phyloP scores from a whole-genome alignment of 2,888 invertebrate species.

The Sesamia inferens region DNA sequence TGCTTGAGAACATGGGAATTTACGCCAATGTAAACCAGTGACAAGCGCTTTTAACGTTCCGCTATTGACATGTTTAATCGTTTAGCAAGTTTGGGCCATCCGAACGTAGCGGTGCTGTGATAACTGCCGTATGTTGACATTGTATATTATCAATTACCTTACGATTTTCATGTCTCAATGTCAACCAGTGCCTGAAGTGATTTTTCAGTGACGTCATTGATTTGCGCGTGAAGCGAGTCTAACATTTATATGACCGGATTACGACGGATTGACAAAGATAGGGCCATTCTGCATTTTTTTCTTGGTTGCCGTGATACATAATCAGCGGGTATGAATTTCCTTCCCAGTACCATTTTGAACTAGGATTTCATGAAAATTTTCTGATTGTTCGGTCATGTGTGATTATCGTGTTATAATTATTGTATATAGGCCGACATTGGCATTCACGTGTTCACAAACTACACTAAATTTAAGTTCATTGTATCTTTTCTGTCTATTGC shows the following conservation, averaged over 20 bases:
- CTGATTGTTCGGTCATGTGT: background rate
- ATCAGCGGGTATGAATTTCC: slow-evolving; percentile 18
- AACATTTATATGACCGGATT: slow-evolving; percentile 8
- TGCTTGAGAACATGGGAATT: too few species aligned
- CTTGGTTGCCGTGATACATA: slow-evolving; percentile 15
- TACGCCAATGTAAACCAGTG: slow-evolving; percentile 17
- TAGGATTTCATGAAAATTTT: slow-evolving; percentile 10
- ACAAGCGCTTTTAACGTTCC: slow-evolving; percentile 52
- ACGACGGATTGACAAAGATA: slow-evolving; percentile 7
- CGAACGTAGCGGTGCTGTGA: slow-evolving; percentile 46
- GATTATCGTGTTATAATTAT: too few species aligned
- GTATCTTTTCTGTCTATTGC: too few species aligned
- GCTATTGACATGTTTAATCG: slow-evolving; percentile 53
- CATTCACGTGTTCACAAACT: too few species aligned
- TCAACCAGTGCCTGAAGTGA: slow-evolving; percentile 58
- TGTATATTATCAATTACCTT: slow-evolving; percentile 68
- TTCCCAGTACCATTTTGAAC: background rate
- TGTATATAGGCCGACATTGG: too few species aligned
- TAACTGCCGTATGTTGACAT: slow-evolving; percentile 66
- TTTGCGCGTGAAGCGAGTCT: slow-evolving; percentile 17
- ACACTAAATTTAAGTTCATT: too few species aligned
- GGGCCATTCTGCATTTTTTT: slow-evolving; percentile 8
- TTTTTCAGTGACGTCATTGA: slow-evolving; percentile 36
- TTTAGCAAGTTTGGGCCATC: slow-evolving; percentile 60
- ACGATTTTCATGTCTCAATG: slow-evolving; percentile 79